Conservation (phyloP, 2,113 vertebrate genomes). For the Anthoscopus minutus region DNA sequence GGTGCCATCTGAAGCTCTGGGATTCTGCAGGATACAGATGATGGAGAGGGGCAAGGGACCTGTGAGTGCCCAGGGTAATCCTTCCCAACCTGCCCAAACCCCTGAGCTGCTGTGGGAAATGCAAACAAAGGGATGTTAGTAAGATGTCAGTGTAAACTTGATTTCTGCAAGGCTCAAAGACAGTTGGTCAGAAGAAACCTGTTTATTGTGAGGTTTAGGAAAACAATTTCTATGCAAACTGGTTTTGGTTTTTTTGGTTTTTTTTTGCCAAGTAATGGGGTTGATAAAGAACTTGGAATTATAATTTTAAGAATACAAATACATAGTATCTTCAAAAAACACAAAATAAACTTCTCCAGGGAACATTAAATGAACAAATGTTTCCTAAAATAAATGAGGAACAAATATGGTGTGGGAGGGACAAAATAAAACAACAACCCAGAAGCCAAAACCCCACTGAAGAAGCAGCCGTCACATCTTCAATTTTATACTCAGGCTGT, state of each 20-base stretch:
- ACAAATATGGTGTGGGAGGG: neutral
- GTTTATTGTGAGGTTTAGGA: conserved; percentile 58
- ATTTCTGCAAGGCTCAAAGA: neutral
- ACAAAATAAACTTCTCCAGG: neutral
- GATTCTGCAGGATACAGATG: neutral
- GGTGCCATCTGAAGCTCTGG: neutral
- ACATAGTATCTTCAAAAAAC: neutral
- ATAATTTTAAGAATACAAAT: conserved; percentile 3
- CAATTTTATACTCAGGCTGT: conserved; percentile 21
- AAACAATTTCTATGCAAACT: conserved; percentile 10
- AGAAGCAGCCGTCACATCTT: conserved; percentile 55
- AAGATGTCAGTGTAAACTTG: neutral
- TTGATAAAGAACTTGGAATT: neutral
- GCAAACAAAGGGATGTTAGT: neutral
- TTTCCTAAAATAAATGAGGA: conserved; percentile 1
- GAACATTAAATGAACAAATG: neutral
- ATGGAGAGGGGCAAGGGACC: neutral
- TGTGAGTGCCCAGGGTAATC: neutral
- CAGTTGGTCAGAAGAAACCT: neutral
- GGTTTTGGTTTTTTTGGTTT: neutral
- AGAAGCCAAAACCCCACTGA: conserved; percentile 55
- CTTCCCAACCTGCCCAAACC: neutral
- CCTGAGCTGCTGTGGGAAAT: neutral
- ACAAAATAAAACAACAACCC: neutral
- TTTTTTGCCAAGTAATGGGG: neutral